Conservation (phyloP, 2,888 invertebrate species). For the Synanthedon tipuliformis region DNA sequence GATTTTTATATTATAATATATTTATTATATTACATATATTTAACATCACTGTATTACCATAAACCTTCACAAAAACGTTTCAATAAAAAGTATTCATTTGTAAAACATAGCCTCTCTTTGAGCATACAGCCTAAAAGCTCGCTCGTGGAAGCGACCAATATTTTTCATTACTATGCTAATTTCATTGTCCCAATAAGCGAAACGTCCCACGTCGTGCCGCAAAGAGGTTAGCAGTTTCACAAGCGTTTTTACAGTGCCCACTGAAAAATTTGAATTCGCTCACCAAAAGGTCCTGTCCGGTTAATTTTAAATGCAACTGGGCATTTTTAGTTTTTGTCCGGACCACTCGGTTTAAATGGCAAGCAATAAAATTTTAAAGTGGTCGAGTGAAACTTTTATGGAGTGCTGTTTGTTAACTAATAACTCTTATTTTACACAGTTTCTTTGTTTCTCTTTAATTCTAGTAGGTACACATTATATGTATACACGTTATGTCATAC, state of each 20-base stretch:
- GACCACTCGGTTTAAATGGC: slow-evolving; percentile 25
- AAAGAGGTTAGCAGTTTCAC: slow-evolving; percentile 60
- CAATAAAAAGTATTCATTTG: slow-evolving; percentile 3
- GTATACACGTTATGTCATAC: too few relatives aligned
- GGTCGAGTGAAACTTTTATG: neutral
- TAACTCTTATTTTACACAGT: slow-evolving; percentile 13
- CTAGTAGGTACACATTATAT: neutral
- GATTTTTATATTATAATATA: too few relatives aligned
- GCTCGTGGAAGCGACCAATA: slow-evolving; percentile 46
- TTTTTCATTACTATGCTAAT: slow-evolving; percentile 70
- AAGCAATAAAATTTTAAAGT: slow-evolving; percentile 20
- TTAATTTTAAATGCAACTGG: slow-evolving; percentile 61
- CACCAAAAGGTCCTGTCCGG: slow-evolving; percentile 40
- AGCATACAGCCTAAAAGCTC: slow-evolving; percentile 23
- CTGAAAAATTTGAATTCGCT: slow-evolving; percentile 59
- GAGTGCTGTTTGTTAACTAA: neutral
- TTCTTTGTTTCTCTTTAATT: slow-evolving; percentile 3
- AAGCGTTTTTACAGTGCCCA: slow-evolving; percentile 52
- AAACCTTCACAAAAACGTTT: neutral
- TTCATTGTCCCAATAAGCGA: slow-evolving; percentile 64
- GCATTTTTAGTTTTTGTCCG: slow-evolving; percentile 38
- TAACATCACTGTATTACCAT: too few relatives aligned
- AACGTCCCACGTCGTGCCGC: slow-evolving; percentile 38
- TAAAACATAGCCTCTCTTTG: slow-evolving; percentile 9
- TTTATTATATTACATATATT: too few relatives aligned